These are phyloP conservation scores for Psephotus haematonotus DNA, from an alignment of 2,113 vertebrate species.

Conservation along the genomic window DNA sequence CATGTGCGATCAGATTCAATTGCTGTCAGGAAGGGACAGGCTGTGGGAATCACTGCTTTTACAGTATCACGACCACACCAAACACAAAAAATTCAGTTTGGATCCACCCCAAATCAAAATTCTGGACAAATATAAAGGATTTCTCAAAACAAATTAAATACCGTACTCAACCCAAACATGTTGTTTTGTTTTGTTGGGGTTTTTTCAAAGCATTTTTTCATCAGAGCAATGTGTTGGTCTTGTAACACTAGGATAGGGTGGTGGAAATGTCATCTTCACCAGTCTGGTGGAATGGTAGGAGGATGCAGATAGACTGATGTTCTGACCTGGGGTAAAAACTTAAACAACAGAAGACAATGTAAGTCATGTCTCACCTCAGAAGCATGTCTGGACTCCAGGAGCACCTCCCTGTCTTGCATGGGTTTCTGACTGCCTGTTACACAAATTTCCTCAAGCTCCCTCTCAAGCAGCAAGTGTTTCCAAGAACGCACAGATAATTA, in stretches of 20 bases:
- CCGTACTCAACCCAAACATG: background rate
- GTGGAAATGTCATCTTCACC: background rate
- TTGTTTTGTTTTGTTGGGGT: background rate
- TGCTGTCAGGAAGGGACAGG: background rate
- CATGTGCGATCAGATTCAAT: background rate
- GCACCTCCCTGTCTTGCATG: accelerated
- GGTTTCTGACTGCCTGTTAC: background rate
- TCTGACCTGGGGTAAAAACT: background rate
- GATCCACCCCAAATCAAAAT: background rate
- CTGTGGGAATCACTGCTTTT: slow-evolving; percentile 4
- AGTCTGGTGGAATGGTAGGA: background rate
- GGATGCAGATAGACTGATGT: background rate
- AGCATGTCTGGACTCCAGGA: background rate
- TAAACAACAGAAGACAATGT: background rate
- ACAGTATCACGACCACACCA: background rate
- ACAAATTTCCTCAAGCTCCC: background rate
- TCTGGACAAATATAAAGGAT: background rate
- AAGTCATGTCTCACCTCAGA: background rate
- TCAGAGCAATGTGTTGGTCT: background rate
- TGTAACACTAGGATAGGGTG: background rate
- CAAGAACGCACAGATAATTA: background rate
- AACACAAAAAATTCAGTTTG: background rate
- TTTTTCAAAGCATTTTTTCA: background rate
- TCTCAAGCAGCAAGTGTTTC: background rate
- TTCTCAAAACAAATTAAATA: background rate